These are phyloP conservation scores for Nymphalis polychloros DNA, from an alignment of 2,888 invertebrate species.

Conservation along the genomic window DNA sequence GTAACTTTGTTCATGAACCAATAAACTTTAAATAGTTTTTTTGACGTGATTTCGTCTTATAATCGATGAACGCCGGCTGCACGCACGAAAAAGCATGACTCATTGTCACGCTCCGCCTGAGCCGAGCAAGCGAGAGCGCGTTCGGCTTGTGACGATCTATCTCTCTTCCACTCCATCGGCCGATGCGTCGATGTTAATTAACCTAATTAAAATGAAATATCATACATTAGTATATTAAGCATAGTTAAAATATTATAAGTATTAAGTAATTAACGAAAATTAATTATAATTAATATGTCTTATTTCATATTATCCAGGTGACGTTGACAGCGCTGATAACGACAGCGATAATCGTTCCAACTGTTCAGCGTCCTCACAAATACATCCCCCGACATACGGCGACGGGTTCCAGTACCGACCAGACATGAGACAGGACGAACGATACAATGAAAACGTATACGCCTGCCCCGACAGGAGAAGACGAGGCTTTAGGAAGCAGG, in stretches of 20 bases:
- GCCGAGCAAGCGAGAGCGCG: no score
- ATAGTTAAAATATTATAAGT: no score
- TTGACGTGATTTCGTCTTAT: no score
- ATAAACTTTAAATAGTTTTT: neutral
- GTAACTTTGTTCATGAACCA: neutral
- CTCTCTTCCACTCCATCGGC: no score
- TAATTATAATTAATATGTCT: neutral
- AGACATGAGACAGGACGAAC: conserved; percentile 29
- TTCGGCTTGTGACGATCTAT: no score
- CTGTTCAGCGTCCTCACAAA: conserved; percentile 67
- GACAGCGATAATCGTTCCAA: conserved; percentile 78
- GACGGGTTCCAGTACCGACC: conserved; percentile 43
- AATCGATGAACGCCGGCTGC: no score
- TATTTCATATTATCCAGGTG: conserved; percentile 73
- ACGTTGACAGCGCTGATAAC: conserved; percentile 91
- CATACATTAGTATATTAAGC: no score
- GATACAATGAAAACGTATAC: conserved; percentile 28
- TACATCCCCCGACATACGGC: conserved; percentile 51
- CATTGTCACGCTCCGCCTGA: no score
- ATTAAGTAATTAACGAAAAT: neutral
- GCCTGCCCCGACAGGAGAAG: conserved; percentile 34
- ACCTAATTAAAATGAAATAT: no score
- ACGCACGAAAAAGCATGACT: no score
- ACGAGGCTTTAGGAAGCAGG: conserved; percentile 38
- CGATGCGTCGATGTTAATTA: no score